phyloP scores from a whole-genome alignment of 2,797 vertebrate species.

The Peromyscus melanophrys region DNA sequence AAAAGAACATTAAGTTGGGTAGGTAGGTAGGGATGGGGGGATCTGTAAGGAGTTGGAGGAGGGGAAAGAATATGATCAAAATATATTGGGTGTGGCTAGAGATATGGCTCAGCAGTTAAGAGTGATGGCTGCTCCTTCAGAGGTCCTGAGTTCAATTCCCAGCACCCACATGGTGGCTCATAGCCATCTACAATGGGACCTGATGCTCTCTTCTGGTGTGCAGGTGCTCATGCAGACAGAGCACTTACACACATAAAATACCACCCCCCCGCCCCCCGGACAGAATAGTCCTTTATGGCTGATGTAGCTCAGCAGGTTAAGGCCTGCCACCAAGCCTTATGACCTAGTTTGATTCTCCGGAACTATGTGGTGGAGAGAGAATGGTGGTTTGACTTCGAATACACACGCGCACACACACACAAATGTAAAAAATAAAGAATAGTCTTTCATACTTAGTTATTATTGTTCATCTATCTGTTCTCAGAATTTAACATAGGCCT shows the following conservation, averaged over 20 bases:
- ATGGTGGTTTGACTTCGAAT: not conserved
- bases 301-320: not conserved
- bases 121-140: not conserved
- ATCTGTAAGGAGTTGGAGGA: not conserved
- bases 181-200: not conserved
- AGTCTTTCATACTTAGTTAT: not conserved
- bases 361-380: not conserved
- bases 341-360: not conserved
- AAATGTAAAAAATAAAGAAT: not conserved
- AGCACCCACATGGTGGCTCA: not conserved
- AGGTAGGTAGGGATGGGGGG: not conserved
- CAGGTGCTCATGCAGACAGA: not conserved
- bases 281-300: not conserved
- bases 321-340: not conserved
- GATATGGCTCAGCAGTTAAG: not conserved
- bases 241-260: not conserved
- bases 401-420: not conserved
- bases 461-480: not conserved
- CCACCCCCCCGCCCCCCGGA: no score
- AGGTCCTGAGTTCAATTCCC: not conserved
- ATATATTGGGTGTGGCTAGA: not conserved
- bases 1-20: not conserved
- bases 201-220: not conserved
- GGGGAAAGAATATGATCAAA: not conserved
- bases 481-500: slow-evolving; percentile 29